phyloP scores from a whole-genome alignment of 2,888 invertebrate genomes.

The Scaptomyza polygonia region DNA sequence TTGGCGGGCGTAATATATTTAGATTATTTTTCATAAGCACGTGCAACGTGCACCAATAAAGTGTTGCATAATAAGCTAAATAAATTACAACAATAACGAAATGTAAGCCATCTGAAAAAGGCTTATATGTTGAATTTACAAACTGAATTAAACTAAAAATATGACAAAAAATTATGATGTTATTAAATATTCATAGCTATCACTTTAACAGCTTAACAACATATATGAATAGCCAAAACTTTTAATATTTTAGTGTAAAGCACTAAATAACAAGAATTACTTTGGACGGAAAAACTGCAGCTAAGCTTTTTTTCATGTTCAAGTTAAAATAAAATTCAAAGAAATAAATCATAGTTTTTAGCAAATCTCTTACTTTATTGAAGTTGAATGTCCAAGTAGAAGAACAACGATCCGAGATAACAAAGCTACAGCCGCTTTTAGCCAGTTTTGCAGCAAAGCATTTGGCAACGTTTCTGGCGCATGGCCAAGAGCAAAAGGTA shows the following conservation, averaged over 20 bases:
- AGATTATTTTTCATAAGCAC: conserved; percentile 55
- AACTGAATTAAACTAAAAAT: not conserved
- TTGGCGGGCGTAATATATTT: conserved; percentile 50
- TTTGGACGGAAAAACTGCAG: too few species aligned
- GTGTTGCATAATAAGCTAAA: conserved; percentile 5
- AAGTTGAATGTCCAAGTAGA: too few species aligned
- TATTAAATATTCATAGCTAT: too few species aligned
- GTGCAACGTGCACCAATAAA: conserved; percentile 12
- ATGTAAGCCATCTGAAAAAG: not conserved
- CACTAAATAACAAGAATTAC: too few species aligned
- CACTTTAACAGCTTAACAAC: too few species aligned
- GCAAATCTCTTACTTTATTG: too few species aligned
- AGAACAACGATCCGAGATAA: conserved; percentile 14
- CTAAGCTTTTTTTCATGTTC: too few species aligned
- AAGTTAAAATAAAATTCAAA: too few species aligned
- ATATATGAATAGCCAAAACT: too few species aligned
- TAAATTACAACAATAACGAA: conserved; percentile 12
- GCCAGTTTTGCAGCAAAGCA: conserved; percentile 29
- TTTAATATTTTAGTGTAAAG: too few species aligned
- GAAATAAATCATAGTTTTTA: too few species aligned
- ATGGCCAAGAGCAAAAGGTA: conserved; percentile 60
- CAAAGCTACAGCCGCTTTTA: conserved; percentile 22
- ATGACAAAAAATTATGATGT: too few species aligned
- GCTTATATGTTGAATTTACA: not conserved
- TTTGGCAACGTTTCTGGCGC: conserved; percentile 56